Conservation (phyloP, 2,113 vertebrate genomes). For the Amphilophus citrinellus region DNA sequence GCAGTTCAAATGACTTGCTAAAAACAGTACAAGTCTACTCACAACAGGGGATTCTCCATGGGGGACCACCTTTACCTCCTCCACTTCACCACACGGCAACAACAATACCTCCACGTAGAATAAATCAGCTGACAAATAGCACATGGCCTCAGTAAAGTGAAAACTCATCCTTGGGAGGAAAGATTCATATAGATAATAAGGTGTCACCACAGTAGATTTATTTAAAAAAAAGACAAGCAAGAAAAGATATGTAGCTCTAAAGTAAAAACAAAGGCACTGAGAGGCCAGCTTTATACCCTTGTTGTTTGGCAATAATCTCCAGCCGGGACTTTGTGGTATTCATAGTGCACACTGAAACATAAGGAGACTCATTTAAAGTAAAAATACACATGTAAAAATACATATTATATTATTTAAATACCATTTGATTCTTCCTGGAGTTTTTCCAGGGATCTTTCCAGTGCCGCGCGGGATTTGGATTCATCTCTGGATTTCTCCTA, state of each 20-base stretch:
- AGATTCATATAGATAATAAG: not conserved
- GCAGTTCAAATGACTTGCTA: not conserved
- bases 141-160: slow-evolving; percentile 80
- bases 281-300: slow-evolving; percentile 78
- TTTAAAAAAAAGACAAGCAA: no score
- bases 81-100: slow-evolving; percentile 78
- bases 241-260: accelerated
- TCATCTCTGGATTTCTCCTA: slow-evolving; percentile 76
- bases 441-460: slow-evolving; percentile 80
- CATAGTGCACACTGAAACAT: slow-evolving; percentile 79
- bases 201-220: not conserved
- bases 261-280: not conserved
- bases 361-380: not conserved
- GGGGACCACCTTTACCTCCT: slow-evolving; percentile 84
- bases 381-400: not conserved
- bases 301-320: slow-evolving; percentile 84
- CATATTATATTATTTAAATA: slow-evolving; percentile 55
- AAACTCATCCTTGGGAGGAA: slow-evolving; percentile 79
- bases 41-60: slow-evolving; percentile 83
- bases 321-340: slow-evolving; percentile 78
- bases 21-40: slow-evolving; percentile 33
- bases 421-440: slow-evolving; percentile 83
- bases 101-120: slow-evolving; percentile 89
- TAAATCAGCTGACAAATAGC: slow-evolving; percentile 86
- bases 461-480: slow-evolving; percentile 55